Evolutionary conservation across 2,113 vertebrate species (phyloP).

Genomic region (Himantopus leucocephalus): DNA sequence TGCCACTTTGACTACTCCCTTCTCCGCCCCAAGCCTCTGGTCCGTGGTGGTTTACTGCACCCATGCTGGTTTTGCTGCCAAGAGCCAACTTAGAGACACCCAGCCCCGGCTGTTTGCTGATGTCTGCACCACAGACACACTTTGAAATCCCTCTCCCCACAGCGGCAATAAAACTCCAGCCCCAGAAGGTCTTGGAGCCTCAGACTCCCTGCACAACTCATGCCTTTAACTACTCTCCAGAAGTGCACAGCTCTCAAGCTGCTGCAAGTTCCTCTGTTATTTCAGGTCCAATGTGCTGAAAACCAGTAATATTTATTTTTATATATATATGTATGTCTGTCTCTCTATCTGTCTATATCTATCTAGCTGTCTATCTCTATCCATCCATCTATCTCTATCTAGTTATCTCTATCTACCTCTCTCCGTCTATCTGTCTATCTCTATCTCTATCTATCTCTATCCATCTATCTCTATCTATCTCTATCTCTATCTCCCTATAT

Average conservation of each 20-base stretch:
- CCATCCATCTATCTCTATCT: too few species aligned
- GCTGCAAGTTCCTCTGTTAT: background rate
- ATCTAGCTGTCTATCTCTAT: too few species aligned
- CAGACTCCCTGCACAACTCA: background rate
- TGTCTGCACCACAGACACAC: background rate
- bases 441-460: too few species aligned
- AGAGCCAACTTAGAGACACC: background rate
- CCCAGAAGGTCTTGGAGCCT: background rate
- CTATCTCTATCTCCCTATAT: too few species aligned
- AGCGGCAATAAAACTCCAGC: background rate
- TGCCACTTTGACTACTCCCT: background rate
- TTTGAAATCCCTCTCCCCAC: background rate
- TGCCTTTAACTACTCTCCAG: background rate
- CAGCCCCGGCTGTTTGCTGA: background rate
- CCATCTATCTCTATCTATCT: too few species aligned
- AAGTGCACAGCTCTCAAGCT: background rate
- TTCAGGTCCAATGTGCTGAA: background rate
- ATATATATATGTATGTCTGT: background rate
- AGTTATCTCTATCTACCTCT: too few species aligned
- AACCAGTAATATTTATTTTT: background rate
- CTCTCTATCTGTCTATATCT: too few species aligned
- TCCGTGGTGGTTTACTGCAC: too few species aligned
- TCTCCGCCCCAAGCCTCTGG: background rate
- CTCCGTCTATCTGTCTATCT: too few species aligned
- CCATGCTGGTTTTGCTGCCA: background rate